These are phyloP conservation scores for Pterobdella sp. DNA, from an alignment of 2,888 invertebrate species.

Conservation along the genomic window DNA sequence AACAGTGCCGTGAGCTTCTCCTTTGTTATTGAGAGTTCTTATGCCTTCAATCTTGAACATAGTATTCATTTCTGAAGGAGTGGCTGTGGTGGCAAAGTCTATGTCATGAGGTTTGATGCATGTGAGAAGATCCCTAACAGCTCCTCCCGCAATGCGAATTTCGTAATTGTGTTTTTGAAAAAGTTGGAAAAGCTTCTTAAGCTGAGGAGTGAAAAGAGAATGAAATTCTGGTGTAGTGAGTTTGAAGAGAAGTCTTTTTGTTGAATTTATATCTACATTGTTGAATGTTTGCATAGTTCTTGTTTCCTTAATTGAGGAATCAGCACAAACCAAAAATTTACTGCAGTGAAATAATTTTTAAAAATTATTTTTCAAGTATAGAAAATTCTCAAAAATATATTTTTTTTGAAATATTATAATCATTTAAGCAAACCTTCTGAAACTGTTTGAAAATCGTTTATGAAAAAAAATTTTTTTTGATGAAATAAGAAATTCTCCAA, in stretches of 20 bases:
- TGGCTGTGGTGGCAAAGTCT: conserved; percentile 95
- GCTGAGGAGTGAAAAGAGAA: conserved; percentile 66
- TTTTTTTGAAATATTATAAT: too few relatives aligned
- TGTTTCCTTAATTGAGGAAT: too few relatives aligned
- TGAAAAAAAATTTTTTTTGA: too few relatives aligned
- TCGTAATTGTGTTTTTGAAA: conserved; percentile 69
- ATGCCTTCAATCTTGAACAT: conserved; percentile 78
- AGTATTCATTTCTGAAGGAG: conserved; percentile 86
- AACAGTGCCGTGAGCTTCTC: conserved; percentile 65
- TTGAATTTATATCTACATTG: too few relatives aligned
- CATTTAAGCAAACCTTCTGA: too few relatives aligned
- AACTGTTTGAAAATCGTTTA: too few relatives aligned
- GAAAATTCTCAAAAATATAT: too few relatives aligned
- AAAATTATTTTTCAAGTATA: too few relatives aligned
- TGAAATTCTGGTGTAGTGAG: conserved; percentile 45
- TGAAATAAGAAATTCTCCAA: too few relatives aligned
- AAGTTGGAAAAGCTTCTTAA: conserved; percentile 62
- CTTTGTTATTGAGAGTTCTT: conserved; percentile 76
- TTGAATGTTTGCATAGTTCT: too few relatives aligned
- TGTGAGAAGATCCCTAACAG: conserved; percentile 66
- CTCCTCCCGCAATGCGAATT: conserved; percentile 89
- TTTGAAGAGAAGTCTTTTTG: conserved; percentile 41
- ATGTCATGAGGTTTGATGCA: conserved; percentile 62
- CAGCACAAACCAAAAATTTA: too few relatives aligned
- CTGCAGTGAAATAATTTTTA: too few relatives aligned